Percentiles rank a stretch among this genome's conserved stretches.
Conservation (phyloP, 2,888 invertebrate species). For the Oeneis ivallda region DNA sequence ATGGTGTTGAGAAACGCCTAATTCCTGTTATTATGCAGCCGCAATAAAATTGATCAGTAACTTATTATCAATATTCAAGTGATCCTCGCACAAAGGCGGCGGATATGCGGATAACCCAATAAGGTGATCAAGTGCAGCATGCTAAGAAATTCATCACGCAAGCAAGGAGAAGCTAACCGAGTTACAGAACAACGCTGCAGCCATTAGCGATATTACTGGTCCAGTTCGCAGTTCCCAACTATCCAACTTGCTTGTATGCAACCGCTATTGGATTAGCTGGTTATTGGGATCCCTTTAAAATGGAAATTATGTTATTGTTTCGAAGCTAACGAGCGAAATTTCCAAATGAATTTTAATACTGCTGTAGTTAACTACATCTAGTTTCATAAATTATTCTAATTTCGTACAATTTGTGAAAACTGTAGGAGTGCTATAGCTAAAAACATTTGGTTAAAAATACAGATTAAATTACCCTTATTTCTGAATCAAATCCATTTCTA, state of each 20-base stretch:
- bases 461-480: too few relatives aligned
- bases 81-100: conserved; percentile 4
- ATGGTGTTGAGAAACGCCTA: too few relatives aligned
- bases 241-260: conserved; percentile 21
- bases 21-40: not conserved
- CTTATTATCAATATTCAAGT: not conserved
- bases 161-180: conserved; percentile 31
- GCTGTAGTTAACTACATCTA: not conserved
- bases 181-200: conserved; percentile 36
- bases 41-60: not conserved
- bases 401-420: too few relatives aligned
- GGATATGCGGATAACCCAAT: not conserved
- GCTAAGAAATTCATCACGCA: conserved; percentile 26
- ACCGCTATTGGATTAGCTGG: conserved; percentile 24
- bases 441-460: too few relatives aligned
- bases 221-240: conserved; percentile 29
- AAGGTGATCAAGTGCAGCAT: conserved; percentile 12
- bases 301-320: conserved; percentile 13
- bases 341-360: not conserved
- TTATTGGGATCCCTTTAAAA: conserved; percentile 8
- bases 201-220: conserved; percentile 41
- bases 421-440: too few relatives aligned
- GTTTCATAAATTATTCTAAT: too few relatives aligned
- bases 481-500: too few relatives aligned
- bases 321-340: conserved; percentile 1